Base-by-base conservation (phyloP, 2,888 invertebrate species). In the Sinelater perroti region DNA sequence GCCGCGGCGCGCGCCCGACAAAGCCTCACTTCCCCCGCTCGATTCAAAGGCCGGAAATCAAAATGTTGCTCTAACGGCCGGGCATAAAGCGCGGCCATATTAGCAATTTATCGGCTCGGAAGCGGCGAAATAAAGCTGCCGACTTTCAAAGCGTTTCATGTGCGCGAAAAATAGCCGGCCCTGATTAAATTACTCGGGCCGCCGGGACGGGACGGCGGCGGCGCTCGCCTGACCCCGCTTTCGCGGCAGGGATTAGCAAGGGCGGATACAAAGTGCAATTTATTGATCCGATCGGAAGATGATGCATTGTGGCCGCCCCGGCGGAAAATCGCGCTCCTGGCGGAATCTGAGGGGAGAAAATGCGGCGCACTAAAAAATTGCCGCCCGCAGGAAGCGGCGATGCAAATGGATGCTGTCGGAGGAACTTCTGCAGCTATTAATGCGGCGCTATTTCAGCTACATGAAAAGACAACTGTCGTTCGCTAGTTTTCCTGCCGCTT, bases 261-360 rank as follows among this genome's bases (percentile, higher is more conserved):
- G 54, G 46, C 36, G 46, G 36, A 30, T 21, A 40, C 33, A 45
- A 38, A 45, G 28, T 46, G 46, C 38, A 54, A 38, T 54, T 54
- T 54, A 54, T 54, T 46, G 46, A 30, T 54, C 17, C 13, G 11
- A 35, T 35, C 18, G 47, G 30, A 42, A 44, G 44, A 44, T 44
- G 44, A 44, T 44, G 44, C 44, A 44, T 20, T 17, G 16, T 13
- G 20, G 13, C 18, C 10, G 13, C 10, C 5, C 2, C 5, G 6
- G 11, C 18, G 16, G 1, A 14, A 31, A 2, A 2, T 2, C 6
- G 16, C 13, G 4, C 8, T 33, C 7, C 16, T n/a, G 3, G 10
- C 2, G 10, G 11, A 36, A 6, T 36, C 10, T n/a, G n/a, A n/a
- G n/a, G n/a, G n/a, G n/a, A n/a, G n/a, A n/a, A n/a, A n/a, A n/a